Evolutionary conservation across 2,888 invertebrate species (phyloP).

Genomic region (Agrilus mali): DNA sequence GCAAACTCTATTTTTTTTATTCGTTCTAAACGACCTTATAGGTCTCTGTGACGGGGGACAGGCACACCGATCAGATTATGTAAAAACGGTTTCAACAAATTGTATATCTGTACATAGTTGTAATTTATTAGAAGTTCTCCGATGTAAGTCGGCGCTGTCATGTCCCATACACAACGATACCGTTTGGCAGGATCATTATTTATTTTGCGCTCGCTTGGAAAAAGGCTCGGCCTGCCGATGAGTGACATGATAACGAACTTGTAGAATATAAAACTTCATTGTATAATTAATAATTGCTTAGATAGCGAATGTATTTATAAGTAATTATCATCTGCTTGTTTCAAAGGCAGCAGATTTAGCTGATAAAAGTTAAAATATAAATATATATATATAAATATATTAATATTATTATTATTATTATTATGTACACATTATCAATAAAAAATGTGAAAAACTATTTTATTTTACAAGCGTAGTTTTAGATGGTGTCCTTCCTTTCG

Average conservation of each 20-base stretch:
- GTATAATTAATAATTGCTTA: conserved; percentile 21
- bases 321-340: conserved; percentile 12
- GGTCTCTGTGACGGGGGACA: not conserved
- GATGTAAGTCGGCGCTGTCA: conserved; percentile 22
- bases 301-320: conserved; percentile 9
- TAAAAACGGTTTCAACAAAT: conserved; percentile 15
- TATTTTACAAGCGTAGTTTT: too few relatives aligned
- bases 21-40: too few relatives aligned
- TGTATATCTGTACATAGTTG: conserved; percentile 26
- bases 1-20: too few relatives aligned
- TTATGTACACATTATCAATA: not conserved
- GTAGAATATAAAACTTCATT: conserved; percentile 23
- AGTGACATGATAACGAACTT: conserved; percentile 24
- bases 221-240: conserved; percentile 18
- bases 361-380: conserved; percentile 10
- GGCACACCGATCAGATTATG: too few relatives aligned
- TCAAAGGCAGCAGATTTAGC: conserved; percentile 10
- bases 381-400: conserved; percentile 2
- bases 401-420: not conserved
- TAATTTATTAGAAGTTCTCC: conserved; percentile 27
- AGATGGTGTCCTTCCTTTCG: too few relatives aligned
- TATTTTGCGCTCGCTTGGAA: conserved; percentile 12
- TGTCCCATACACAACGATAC: conserved; percentile 24
- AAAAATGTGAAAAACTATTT: not conserved
- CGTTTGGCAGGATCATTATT: conserved; percentile 25